These are phyloP conservation scores for Parnassius mnemosyne DNA, from an alignment of 2,888 invertebrate species.

Conservation along the genomic window DNA sequence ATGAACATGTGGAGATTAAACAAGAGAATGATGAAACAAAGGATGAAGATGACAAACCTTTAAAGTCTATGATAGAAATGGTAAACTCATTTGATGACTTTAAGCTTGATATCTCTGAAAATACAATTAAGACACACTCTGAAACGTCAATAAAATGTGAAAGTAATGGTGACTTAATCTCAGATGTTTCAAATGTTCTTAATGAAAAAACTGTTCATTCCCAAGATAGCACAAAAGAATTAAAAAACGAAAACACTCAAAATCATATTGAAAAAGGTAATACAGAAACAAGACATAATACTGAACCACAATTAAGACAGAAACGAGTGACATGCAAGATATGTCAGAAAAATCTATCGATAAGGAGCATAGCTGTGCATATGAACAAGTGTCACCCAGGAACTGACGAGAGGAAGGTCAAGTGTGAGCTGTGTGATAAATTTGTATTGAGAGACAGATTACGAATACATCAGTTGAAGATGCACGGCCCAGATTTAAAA, in stretches of 20 bases:
- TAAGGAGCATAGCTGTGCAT: conserved; percentile 48
- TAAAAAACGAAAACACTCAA: too few relatives aligned
- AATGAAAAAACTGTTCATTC: too few relatives aligned
- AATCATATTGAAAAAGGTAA: too few relatives aligned
- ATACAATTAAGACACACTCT: neutral
- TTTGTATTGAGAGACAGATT: conserved; percentile 43
- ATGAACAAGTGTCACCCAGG: conserved; percentile 49
- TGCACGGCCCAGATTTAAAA: conserved; percentile 20
- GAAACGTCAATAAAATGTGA: conserved; percentile 20
- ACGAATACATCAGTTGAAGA: conserved; percentile 36
- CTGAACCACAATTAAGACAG: conserved; percentile 15
- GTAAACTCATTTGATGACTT: neutral
- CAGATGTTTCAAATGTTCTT: neutral
- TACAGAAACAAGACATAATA: neutral
- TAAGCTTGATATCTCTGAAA: too few relatives aligned
- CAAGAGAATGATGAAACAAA: conserved; percentile 7
- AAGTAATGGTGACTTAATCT: conserved; percentile 8
- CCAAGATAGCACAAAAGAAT: too few relatives aligned
- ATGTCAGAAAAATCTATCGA: conserved; percentile 50
- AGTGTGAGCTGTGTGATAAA: conserved; percentile 54
- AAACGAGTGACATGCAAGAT: conserved; percentile 46
- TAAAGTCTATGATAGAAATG: neutral
- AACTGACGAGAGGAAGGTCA: conserved; percentile 43
- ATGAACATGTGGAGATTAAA: conserved; percentile 3
- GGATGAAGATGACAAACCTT: neutral